phyloP scores from a whole-genome alignment of 92 coral and sea anemone genomes.

The Micromussa lordhowensis region DNA sequence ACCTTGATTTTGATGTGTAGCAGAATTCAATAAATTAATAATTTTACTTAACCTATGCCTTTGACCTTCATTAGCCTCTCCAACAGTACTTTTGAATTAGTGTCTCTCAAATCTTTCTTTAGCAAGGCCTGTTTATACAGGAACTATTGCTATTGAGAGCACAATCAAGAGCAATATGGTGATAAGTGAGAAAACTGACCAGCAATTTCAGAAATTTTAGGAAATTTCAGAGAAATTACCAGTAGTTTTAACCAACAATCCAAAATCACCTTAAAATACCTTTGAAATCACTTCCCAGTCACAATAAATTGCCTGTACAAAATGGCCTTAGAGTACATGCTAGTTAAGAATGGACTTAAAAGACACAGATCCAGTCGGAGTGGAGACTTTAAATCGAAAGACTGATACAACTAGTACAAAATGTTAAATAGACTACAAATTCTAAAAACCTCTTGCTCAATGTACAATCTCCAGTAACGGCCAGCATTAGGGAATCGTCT shows the following conservation, averaged over 20 bases:
- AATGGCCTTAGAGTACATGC: not conserved
- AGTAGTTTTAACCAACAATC: constrained; percentile 16
- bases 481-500: constrained; percentile 94
- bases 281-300: constrained; percentile 13
- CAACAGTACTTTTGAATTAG: not conserved
- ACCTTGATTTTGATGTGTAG: not conserved
- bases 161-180: not conserved
- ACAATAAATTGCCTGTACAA: not conserved
- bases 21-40: not conserved
- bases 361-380: not conserved
- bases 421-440: constrained; percentile 59
- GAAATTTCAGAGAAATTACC: not conserved
- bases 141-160: not conserved
- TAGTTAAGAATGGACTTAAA: constrained; percentile 8
- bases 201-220: not conserved
- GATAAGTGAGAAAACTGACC: not conserved
- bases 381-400: not conserved
- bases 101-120: not conserved
- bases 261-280: constrained; percentile 8
- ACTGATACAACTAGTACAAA: constrained; percentile 25
- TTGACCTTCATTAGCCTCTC: not conserved
- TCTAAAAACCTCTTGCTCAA: constrained; percentile 99
- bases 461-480: constrained; percentile 98
- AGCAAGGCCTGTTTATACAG: not conserved
- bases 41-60: not conserved